Evolutionary conservation across 2,797 vertebrate genomes (phyloP).

Genomic region (Acropternis orthonyx): DNA sequence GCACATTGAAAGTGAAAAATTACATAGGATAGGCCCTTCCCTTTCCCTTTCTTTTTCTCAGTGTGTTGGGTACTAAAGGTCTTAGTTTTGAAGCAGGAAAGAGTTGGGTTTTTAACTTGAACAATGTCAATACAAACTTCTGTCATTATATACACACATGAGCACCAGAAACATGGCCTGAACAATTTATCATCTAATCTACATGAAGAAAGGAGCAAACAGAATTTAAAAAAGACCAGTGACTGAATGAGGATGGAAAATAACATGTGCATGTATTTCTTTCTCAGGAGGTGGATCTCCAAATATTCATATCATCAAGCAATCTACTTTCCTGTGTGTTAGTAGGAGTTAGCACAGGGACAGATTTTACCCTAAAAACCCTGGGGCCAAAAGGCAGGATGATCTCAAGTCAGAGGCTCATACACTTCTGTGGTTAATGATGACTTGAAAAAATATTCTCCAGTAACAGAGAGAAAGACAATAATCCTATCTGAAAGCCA

Average conservation of each 20-base stretch:
- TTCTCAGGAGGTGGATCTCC: not conserved
- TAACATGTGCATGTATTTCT: not conserved
- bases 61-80: not conserved
- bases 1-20: not conserved
- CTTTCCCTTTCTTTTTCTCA: not conserved
- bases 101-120: not conserved
- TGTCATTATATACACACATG: not conserved
- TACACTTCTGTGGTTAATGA: not conserved
- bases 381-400: not conserved
- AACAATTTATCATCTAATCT: not conserved
- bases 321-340: not conserved
- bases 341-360: not conserved
- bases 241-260: not conserved
- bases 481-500: not conserved
- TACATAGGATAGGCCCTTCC: not conserved
- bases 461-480: not conserved
- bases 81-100: not conserved
- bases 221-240: not conserved
- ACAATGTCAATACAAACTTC: not conserved
- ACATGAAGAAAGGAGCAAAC: not conserved
- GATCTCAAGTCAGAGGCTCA: not conserved
- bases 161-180: not conserved
- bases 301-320: not conserved
- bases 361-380: not conserved
- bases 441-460: not conserved